Percentiles rank a stretch among this genome's conserved stretches.
Conservation (phyloP, 2,888 invertebrate genomes). For the Enoplolaimus lenunculus region DNA sequence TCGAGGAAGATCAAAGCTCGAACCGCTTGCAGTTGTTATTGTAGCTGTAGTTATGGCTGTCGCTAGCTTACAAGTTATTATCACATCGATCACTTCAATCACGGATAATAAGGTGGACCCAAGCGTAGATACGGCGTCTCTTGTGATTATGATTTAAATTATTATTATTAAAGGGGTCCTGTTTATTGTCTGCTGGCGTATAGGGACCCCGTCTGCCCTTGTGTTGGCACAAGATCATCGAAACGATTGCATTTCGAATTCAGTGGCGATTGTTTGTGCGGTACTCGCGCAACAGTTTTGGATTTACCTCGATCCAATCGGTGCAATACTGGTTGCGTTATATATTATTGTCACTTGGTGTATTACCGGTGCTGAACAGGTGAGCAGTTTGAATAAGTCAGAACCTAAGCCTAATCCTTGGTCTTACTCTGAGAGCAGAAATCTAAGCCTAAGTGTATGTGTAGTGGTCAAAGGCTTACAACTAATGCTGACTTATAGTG, state of each 20-base stretch:
- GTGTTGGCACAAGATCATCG: constrained; percentile 41
- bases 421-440: too few species aligned
- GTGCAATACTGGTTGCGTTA: constrained; percentile 43
- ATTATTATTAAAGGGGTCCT: constrained; percentile 32
- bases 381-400: too few species aligned
- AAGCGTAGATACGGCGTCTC: constrained; percentile 28
- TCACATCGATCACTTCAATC: constrained; percentile 41
- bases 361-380: constrained; percentile 31
- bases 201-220: constrained; percentile 26
- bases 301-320: constrained; percentile 45
- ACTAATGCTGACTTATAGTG: too few species aligned
- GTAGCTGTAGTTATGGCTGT: constrained; percentile 45
- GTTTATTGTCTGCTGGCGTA: constrained; percentile 30
- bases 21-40: constrained; percentile 44
- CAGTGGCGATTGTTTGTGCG: constrained; percentile 44
- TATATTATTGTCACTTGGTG: constrained; percentile 37
- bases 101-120: constrained; percentile 30
- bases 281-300: constrained; percentile 36
- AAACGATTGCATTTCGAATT: constrained; percentile 46
- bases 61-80: constrained; percentile 41
- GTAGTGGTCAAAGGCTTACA: too few species aligned
- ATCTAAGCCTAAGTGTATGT: too few species aligned
- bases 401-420: too few species aligned
- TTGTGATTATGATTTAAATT: constrained; percentile 35
- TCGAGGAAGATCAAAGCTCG: constrained; percentile 42